phyloP scores from a whole-genome alignment of 2,113 vertebrate genomes.

The Neotoma lepida region DNA sequence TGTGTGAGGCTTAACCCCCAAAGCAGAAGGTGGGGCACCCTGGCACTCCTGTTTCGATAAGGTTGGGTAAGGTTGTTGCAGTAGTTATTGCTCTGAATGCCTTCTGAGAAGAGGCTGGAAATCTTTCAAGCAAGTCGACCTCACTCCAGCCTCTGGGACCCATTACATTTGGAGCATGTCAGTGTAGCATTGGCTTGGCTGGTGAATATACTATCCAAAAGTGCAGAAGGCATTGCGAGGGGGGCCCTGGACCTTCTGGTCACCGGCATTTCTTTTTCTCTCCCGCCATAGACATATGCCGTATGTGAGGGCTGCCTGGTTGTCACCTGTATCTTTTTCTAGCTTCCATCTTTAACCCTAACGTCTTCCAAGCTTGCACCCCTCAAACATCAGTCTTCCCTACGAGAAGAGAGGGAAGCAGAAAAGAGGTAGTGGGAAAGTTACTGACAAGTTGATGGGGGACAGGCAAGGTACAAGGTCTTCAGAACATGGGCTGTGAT shows the following conservation, averaged over 20 bases:
- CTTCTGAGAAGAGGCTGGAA: conserved; percentile 81
- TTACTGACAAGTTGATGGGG: not conserved
- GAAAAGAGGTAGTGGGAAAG: not conserved
- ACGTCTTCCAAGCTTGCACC: not conserved
- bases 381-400: not conserved
- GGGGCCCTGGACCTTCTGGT: not conserved
- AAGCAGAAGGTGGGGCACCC: conserved; percentile 51
- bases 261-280: not conserved
- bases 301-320: not conserved
- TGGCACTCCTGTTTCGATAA: conserved; percentile 71
- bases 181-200: conserved; percentile 79
- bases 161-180: conserved; percentile 83
- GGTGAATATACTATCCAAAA: conserved; percentile 72
- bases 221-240: conserved; percentile 72
- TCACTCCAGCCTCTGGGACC: conserved; percentile 79
- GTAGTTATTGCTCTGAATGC: conserved; percentile 65
- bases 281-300: not conserved
- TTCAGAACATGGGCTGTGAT: not conserved
- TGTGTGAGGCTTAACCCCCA: not conserved
- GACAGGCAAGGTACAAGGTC: not conserved
- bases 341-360: not conserved
- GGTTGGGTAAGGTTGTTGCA: conserved; percentile 55
- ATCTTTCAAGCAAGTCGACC: conserved; percentile 76
- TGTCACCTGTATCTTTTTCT: conserved; percentile 15
- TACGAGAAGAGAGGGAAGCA: not conserved